Evolutionary conservation across 2,113 vertebrate species (phyloP).

Genomic region (Narcine bancroftii): DNA sequence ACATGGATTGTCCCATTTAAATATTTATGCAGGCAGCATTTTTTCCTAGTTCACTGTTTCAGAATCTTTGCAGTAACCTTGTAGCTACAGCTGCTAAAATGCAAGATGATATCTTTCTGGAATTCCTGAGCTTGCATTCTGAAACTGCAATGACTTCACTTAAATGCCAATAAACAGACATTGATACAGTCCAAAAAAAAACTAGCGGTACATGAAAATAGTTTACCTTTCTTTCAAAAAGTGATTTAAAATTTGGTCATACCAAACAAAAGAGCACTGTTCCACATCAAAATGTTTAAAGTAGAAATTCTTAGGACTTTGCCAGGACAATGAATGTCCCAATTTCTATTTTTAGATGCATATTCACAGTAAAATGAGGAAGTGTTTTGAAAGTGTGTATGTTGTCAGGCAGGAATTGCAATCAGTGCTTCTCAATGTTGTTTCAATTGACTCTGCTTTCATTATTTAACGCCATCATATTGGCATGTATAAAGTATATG

Average conservation of each 20-base stretch:
- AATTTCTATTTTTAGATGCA: slow-evolving; percentile 15
- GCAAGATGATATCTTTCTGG: not conserved
- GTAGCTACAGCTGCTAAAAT: not conserved
- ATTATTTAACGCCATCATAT: not conserved
- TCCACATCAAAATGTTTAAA: slow-evolving; percentile 19
- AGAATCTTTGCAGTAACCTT: not conserved
- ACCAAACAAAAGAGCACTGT: not conserved
- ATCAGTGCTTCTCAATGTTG: not conserved
- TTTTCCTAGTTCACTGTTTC: not conserved
- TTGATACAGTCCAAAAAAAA: not conserved
- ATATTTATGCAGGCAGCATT: not conserved
- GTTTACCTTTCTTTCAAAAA: not conserved
- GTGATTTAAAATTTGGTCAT: not conserved
- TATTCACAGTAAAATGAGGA: not conserved
- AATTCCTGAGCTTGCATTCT: not conserved
- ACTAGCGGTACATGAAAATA: not conserved
- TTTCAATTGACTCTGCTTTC: not conserved
- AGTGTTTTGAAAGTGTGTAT: not conserved
- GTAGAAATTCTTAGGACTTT: not conserved
- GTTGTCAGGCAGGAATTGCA: not conserved
- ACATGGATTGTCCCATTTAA: not conserved
- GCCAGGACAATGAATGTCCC: not conserved
- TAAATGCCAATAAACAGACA: not conserved
- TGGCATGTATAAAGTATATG: not conserved
- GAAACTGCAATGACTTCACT: not conserved